Conservation (phyloP, 53 echinoderm and acorn worm genomes). For the Holothuria leucospilota region DNA sequence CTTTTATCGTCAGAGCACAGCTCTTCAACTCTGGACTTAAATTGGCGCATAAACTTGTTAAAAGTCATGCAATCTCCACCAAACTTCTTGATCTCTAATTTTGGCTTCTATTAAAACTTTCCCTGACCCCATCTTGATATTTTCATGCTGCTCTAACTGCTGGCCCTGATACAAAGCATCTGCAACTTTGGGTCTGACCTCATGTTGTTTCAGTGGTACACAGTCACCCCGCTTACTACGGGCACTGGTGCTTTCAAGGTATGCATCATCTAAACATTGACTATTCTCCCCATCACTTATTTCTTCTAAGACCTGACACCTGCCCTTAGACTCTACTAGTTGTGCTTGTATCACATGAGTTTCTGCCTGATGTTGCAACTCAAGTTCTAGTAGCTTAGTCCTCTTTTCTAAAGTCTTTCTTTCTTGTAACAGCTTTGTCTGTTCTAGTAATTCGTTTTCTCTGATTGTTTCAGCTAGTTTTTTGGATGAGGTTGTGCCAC, state of each 20-base stretch:
- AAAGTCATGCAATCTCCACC: slow-evolving; percentile 51
- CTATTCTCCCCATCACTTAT: too few species aligned
- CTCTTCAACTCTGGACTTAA: slow-evolving; percentile 49
- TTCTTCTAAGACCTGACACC: too few species aligned
- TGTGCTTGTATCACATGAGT: background rate
- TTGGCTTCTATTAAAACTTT: slow-evolving; percentile 43
- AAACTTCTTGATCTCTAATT: slow-evolving; percentile 63
- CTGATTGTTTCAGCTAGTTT: background rate
- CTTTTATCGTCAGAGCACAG: slow-evolving; percentile 46
- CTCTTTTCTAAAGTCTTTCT: background rate
- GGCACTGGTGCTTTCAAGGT: too few species aligned
- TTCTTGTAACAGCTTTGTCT: background rate
- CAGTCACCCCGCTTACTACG: background rate
- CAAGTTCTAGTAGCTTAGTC: background rate
- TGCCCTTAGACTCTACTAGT: slow-evolving; percentile 13
- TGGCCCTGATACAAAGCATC: too few species aligned
- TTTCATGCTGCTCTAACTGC: too few species aligned
- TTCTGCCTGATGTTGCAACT: slow-evolving; percentile 16
- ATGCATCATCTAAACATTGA: too few species aligned
- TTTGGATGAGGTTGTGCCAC: background rate
- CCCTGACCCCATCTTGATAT: slow-evolving; percentile 16
- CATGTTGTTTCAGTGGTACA: background rate
- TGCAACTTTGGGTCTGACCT: too few species aligned
- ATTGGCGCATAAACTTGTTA: slow-evolving; percentile 66
- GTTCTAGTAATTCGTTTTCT: background rate